phyloP scores from a whole-genome alignment of 1,140 invertebrate genomes.

The Leptopilina boulardi region DNA sequence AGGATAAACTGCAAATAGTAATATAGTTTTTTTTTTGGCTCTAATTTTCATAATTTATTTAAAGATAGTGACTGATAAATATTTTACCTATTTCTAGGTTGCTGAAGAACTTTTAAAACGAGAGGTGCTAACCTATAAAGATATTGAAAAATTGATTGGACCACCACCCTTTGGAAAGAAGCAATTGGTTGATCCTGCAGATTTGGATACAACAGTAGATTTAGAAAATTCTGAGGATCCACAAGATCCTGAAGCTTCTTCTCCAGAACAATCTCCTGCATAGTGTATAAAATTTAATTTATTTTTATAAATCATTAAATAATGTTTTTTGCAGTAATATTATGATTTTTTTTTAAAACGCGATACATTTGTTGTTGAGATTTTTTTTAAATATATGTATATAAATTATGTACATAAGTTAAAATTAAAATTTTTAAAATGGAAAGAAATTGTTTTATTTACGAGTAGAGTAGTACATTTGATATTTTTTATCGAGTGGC shows the following conservation, averaged over 20 bases:
- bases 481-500: conserved; percentile 21
- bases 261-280: conserved; percentile 28
- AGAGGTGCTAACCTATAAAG: conserved; percentile 94
- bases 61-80: conserved; percentile 33
- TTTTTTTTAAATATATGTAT: conserved; percentile 41
- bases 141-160: conserved; percentile 92
- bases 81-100: conserved; percentile 79
- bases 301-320: not conserved
- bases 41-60: not conserved
- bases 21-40: conserved; percentile 31
- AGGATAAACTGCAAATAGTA: conserved; percentile 90
- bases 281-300: conserved; percentile 10
- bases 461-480: conserved; percentile 8
- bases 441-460: conserved; percentile 37
- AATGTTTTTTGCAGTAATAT: not conserved
- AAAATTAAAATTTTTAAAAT: conserved; percentile 37
- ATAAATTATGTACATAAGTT: conserved; percentile 27
- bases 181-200: conserved; percentile 86
- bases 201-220: conserved; percentile 65
- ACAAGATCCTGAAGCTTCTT: not conserved
- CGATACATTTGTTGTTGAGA: not conserved
- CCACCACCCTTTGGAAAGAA: conserved; percentile 88
- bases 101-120: conserved; percentile 90
- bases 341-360: no score
- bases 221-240: conserved; percentile 80